Base-by-base conservation (phyloP, 2,888 invertebrate genomes). In the Sipha maydis region DNA sequence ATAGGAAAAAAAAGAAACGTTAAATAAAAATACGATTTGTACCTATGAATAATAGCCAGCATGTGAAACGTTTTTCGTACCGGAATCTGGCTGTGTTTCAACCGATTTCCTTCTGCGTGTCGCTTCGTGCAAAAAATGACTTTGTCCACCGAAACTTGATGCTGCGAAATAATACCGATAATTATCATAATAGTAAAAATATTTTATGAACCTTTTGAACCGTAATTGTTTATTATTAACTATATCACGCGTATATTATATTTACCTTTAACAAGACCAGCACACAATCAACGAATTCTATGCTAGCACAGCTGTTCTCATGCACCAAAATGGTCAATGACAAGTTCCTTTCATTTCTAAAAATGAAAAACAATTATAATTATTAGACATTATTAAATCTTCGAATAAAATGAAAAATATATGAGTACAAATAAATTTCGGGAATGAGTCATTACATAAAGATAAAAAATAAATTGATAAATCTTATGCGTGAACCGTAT, bases 61-160 rank as follows among this genome's bases (percentile, higher is more conserved):
- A 3, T 19, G 41, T 8, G 25, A 80, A 73, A 56, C n/a, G 38
- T 54, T 38, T 38, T 67, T 34, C 86, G 21, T 61, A 88, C 86
- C 80, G 61, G 54, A 88, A 88, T 80, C 75, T 88, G 86, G 86
- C 86, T 88, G 75, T 80, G 75, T 48, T 88, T 88, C 3, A 88
- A 61, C 9, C 80, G 48, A 41, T 88, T 88, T 17, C 86, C 86
- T 80, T 88, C 86, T 41, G 86, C 79, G 75, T 80, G 80, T 61
- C 86, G 80, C 28, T 88, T 88, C 41, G 86, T 88, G 80, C 86
- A 88, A 88, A 88, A 88, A 25, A 88, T 80, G 61, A 88, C 86
- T 88, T 88, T 88, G 80, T 88, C 86, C 80, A 88, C 86, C 41
- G 80, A 41, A 69, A 80, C 80, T 88, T 41, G 86, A 80, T 75